Evolutionary conservation across 2,888 invertebrate genomes (phyloP).

Genomic region (Aleiodes leptofemur): DNA sequence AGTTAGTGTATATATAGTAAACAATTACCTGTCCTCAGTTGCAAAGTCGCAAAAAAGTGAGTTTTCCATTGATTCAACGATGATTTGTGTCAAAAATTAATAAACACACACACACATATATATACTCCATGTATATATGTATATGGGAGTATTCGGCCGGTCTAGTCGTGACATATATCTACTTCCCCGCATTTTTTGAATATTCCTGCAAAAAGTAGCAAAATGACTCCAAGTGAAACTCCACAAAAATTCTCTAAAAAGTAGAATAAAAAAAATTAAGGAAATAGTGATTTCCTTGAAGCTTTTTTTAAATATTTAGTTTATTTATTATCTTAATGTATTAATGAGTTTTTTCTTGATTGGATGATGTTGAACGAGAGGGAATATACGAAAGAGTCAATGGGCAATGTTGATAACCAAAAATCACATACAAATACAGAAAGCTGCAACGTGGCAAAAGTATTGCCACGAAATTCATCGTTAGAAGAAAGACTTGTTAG

Average conservation of each 20-base stretch:
- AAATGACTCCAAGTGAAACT: neutral
- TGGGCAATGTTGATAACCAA: constrained; percentile 70
- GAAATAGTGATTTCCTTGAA: neutral
- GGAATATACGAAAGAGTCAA: constrained; percentile 59
- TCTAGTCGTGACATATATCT: no score
- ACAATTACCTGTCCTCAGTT: no score
- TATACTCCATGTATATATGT: neutral
- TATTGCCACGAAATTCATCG: constrained; percentile 57
- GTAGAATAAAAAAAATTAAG: neutral
- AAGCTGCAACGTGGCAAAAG: constrained; percentile 69
- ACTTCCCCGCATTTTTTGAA: no score
- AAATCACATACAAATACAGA: constrained; percentile 56
- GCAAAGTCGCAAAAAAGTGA: no score
- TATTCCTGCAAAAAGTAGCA: no score
- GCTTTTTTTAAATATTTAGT: neutral
- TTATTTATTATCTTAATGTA: neutral
- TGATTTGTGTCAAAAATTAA: neutral
- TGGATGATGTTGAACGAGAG: constrained; percentile 69
- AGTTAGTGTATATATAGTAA: no score
- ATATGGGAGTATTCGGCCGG: neutral
- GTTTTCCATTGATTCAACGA: neutral
- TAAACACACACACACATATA: neutral
- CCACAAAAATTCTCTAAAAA: neutral
- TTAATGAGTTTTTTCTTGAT: constrained; percentile 24
- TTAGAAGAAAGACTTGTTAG: constrained; percentile 65